A percentile compares a stretch with the other conserved stretches of the same genome.
phyloP scores from a whole-genome alignment of 2,888 invertebrate species.

The Leucophora obtusa region DNA sequence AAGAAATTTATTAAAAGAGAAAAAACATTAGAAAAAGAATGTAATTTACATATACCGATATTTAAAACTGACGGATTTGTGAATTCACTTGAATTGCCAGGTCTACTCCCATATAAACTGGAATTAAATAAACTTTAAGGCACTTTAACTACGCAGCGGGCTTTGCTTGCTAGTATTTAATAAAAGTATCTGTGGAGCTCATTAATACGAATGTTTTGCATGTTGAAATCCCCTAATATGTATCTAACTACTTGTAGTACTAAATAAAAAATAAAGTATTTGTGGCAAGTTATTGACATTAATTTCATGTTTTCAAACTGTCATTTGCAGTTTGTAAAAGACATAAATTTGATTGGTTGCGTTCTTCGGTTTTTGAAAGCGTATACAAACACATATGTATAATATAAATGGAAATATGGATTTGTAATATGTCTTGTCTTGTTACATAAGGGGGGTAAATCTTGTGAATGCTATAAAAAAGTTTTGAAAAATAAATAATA shows the following conservation, averaged over 20 bases:
- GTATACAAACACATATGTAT: neutral
- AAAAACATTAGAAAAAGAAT: too few species aligned
- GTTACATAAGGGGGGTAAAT: neutral
- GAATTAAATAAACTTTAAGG: too few species aligned
- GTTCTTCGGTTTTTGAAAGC: slow-evolving; percentile 31
- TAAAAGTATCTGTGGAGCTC: too few species aligned
- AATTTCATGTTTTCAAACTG: slow-evolving; percentile 61
- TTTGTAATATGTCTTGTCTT: neutral
- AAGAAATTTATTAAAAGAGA: too few species aligned
- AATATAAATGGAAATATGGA: neutral
- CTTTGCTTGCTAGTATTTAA: too few species aligned
- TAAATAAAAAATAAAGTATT: slow-evolving; percentile 42
- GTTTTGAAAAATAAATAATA: slow-evolving; percentile 35
- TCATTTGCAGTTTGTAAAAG: slow-evolving; percentile 61
- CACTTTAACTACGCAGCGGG: too few species aligned
- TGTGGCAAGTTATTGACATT: slow-evolving; percentile 59
- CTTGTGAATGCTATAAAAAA: slow-evolving; percentile 15
- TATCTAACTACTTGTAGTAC: slow-evolving; percentile 8
- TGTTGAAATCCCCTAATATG: too few species aligned
- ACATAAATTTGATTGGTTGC: slow-evolving; percentile 56
- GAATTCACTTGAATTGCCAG: too few species aligned
- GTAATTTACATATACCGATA: too few species aligned
- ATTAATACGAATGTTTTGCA: too few species aligned
- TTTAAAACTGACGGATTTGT: too few species aligned
- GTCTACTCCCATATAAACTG: too few species aligned